A percentile compares a stretch with the other conserved stretches of the same genome.
phyloP scores from a whole-genome alignment of 2,888 invertebrate species.

The Lepidocyrtinus sp. region DNA sequence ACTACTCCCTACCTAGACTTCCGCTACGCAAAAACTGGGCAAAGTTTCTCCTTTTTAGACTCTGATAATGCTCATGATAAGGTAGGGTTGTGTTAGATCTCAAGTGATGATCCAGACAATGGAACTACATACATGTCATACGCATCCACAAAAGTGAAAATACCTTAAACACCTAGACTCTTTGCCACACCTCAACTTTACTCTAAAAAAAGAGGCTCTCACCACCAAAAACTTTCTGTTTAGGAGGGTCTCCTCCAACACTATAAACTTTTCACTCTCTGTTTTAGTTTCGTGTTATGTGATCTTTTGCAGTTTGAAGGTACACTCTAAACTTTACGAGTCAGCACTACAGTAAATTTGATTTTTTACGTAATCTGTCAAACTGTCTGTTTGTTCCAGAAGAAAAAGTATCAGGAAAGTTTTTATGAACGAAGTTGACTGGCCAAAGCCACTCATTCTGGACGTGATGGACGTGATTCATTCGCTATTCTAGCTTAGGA shows the following conservation, averaged over 20 bases:
- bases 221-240: too few relatives aligned
- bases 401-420: constrained; percentile 1
- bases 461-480: constrained; percentile 12
- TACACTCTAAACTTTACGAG: constrained; percentile 5
- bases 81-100: too few relatives aligned
- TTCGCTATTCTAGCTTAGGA: too few relatives aligned
- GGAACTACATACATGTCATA: too few relatives aligned
- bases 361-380: constrained; percentile 12
- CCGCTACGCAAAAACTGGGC: too few relatives aligned
- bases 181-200: background rate
- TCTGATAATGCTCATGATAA: too few relatives aligned
- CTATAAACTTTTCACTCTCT: background rate
- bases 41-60: too few relatives aligned
- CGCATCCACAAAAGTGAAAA: too few relatives aligned
- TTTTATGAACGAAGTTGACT: constrained; percentile 15
- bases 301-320: background rate
- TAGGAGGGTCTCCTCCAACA: background rate
- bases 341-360: constrained; percentile 1
- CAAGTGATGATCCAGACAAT: too few relatives aligned
- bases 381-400: background rate
- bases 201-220: background rate
- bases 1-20: too few relatives aligned
- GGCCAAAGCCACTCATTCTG: constrained; percentile 13
- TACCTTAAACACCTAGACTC: too few relatives aligned
- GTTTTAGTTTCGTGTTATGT: background rate